Evolutionary conservation across 1,140 invertebrate genomes (phyloP).

Genomic region (Trichonephila inaurata): DNA sequence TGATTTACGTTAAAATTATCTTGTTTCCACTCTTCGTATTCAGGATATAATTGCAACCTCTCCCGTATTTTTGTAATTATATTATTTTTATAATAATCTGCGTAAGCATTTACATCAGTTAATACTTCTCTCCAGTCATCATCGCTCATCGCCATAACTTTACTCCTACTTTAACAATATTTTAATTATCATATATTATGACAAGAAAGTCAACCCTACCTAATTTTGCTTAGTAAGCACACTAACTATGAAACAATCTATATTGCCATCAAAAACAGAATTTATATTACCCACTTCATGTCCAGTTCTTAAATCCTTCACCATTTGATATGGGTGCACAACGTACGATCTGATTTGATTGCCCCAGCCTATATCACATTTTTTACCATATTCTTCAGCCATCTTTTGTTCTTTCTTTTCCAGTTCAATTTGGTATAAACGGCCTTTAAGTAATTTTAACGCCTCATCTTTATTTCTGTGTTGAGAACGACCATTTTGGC

Average conservation of each 20-base stretch:
- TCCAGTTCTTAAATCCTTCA: slow-evolving; percentile 7
- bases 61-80: not conserved
- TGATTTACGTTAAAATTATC: not conserved
- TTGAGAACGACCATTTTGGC: slow-evolving; percentile 21
- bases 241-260: slow-evolving; percentile 27
- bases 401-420: not conserved
- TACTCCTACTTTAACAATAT: slow-evolving; percentile 29
- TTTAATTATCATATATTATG: slow-evolving; percentile 7
- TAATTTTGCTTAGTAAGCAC: slow-evolving; percentile 24
- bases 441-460: not conserved
- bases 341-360: not conserved
- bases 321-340: not conserved
- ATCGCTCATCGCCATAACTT: not conserved
- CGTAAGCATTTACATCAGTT: not conserved
- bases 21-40: not conserved
- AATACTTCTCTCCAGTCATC: not conserved
- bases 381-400: not conserved
- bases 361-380: not conserved
- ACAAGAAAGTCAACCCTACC: not conserved
- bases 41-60: not conserved
- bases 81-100: not conserved
- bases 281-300: slow-evolving; percentile 7
- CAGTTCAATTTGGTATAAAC: not conserved
- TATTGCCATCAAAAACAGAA: slow-evolving; percentile 11
- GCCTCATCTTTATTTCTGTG: slow-evolving; percentile 51